A percentile compares a stretch with the other conserved stretches of the same genome.
Conservation (phyloP, 2,797 vertebrate species). For the Thamnophis elegans region DNA sequence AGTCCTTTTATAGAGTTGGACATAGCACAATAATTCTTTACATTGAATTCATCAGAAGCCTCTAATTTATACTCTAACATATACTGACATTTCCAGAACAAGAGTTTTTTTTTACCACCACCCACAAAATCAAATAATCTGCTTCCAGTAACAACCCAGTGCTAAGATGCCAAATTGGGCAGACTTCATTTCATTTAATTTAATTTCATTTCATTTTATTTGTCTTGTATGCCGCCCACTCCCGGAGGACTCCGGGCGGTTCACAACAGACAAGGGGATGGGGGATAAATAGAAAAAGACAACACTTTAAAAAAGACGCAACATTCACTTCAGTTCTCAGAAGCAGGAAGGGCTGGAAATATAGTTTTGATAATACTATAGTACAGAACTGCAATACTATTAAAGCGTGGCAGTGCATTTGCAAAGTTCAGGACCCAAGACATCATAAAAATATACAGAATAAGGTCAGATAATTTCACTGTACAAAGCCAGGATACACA, state of each 20-base stretch:
- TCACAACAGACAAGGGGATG: no score
- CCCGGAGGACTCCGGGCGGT: no score
- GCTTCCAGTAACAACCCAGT: slow-evolving; percentile 7
- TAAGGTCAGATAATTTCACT: background rate
- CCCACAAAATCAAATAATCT: background rate
- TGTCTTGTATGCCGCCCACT: no score
- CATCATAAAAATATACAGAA: background rate
- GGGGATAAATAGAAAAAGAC: no score
- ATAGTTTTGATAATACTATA: background rate
- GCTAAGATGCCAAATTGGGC: background rate
- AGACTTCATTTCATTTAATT: no score
- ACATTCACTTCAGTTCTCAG: slow-evolving; percentile 1
- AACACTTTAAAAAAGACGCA: no score
- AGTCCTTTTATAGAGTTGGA: background rate
- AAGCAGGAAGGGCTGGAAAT: slow-evolving; percentile 26
- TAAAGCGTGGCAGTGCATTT: background rate
- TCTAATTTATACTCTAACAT: background rate
- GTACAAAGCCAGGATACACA: background rate
- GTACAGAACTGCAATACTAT: background rate
- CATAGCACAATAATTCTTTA: background rate
- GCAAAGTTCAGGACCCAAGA: background rate
- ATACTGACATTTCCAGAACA: background rate
- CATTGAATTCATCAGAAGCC: accelerated
- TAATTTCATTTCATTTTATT: no score
- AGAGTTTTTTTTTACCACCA: background rate